Evolutionary conservation across 2,113 vertebrate genomes (phyloP), one percentile per base, ranked within the genome.

Genomic region (Galbula dea): DNA sequence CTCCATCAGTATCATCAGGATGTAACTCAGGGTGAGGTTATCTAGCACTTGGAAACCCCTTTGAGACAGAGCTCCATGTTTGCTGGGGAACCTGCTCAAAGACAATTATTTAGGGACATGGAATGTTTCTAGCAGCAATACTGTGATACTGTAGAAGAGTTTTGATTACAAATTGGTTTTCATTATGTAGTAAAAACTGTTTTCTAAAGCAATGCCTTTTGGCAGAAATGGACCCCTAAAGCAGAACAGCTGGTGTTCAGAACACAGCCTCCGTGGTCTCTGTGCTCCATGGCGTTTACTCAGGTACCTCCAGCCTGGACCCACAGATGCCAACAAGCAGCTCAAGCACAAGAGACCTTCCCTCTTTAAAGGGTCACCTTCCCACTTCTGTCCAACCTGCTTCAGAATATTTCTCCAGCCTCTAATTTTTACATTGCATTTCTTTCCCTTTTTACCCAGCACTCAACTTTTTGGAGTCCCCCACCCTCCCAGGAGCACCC

Each of bases 241-340:
- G 49, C 67, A 29, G 22, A 48, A 5, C 1, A 7, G 43, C 62
- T 69, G 46, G 3, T 41, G 62, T 67, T 36, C 67, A 58, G 39
- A 63, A 2, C 2, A 2, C 46, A 36, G 66, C 72, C 37, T 19
- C 55, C 9, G 4, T 9, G 15, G 9, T 8, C 32, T 12, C 61
- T 13, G 32, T 12, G 81, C 62, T 52, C 41, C 0, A 0, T 15
- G 9, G 1, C 2, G 0, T 4, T 46, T 4, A 12, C 20, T 8
- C 45, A 21, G 8, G 10, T 1, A 65, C 52, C 62, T 55, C 82
- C 49, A 69, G 23, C 1, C 1, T 37, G 30, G 39, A 18, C 68
- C 18, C 77, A 43, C 30, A 9, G 18, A 12, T 2, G 37, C 58
- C 58, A 55, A 19, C 0, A 23, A 83, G 58, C 48, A 54, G 24